phyloP scores from a whole-genome alignment of 2,113 vertebrate genomes.

The Eonycteris spelaea region DNA sequence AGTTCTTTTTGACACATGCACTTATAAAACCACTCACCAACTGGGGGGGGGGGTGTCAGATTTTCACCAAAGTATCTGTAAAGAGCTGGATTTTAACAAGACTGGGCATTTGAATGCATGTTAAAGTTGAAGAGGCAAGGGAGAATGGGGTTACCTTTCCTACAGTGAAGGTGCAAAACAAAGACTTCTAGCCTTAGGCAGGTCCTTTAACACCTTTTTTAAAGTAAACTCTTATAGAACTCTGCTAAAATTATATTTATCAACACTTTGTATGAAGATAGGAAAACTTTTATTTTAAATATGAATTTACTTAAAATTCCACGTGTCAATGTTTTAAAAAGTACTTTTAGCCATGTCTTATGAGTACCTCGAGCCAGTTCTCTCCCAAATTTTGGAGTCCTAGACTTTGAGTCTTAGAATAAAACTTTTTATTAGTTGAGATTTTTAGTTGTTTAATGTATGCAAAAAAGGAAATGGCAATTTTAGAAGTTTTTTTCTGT shows the following conservation, averaged over 20 bases:
- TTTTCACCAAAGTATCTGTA: background rate
- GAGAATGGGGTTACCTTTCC: background rate
- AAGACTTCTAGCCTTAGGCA: background rate
- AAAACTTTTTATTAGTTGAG: background rate
- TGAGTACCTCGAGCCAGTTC: background rate
- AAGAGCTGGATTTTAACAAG: background rate
- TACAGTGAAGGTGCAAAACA: background rate
- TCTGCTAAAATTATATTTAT: background rate
- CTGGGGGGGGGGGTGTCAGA: background rate
- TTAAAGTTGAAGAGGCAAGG: background rate
- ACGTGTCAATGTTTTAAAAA: background rate
- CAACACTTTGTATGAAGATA: background rate
- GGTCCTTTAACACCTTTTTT: background rate
- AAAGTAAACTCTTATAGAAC: background rate
- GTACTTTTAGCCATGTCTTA: background rate
- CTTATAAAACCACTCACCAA: background rate
- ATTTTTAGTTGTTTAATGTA: background rate
- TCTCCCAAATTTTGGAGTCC: background rate
- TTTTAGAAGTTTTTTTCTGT: background rate
- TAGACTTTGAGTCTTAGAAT: background rate
- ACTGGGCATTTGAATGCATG: background rate
- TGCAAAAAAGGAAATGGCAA: background rate
- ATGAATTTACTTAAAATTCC: background rate
- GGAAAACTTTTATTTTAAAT: background rate
- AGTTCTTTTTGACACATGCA: background rate